Evolutionary conservation across 2,888 invertebrate genomes (phyloP), one percentile per base, ranked within the genome.

Genomic region (Bimastos eiseni): DNA sequence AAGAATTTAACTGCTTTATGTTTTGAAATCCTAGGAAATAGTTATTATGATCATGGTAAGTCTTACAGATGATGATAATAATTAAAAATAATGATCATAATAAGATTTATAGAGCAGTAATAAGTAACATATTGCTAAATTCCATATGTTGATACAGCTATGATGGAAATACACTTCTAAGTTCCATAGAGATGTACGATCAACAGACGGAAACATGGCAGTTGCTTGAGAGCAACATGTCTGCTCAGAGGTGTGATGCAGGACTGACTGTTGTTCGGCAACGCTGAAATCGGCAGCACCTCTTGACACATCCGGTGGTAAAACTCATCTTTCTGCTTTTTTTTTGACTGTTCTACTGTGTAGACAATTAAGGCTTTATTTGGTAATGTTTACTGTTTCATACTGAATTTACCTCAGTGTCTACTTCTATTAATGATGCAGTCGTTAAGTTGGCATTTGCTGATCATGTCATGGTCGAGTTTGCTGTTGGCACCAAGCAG

Each of bases 191-290:
- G 92, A 93, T 93, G 83, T 95, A 94, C 91, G 94, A 95, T 91
- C 94, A 94, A 11, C 83, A 92, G 55, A 92, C 93, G 44, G 94
- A 94, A 91, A 92, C 92, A 13, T 95, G 95, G 95, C 93, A 93
- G 88, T 89, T 93, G 6, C 55, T 94, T n/a, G 94, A 94, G 83
- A 91, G 92, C 90, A 93, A 91, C 44, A 95, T 95, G 95, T 91
- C 93, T 19, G 93, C 94, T 41, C 94, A 94, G 24, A 92, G 95
- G 88, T 95, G 95, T 93, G 95, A 95, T 92, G 94, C 95, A 11
- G 95, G 95, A 2, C 93, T 95, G 21, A 93, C 94, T 37, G 94
- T 95, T 13, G 94, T 94, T 19, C 91, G 94, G 41, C 92, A 92
- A 90, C 91, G 92, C 38, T 93, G 91, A 91, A 30, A 83, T 70